Conservation (phyloP, 2,888 invertebrate genomes). For the Nomada fucata region DNA sequence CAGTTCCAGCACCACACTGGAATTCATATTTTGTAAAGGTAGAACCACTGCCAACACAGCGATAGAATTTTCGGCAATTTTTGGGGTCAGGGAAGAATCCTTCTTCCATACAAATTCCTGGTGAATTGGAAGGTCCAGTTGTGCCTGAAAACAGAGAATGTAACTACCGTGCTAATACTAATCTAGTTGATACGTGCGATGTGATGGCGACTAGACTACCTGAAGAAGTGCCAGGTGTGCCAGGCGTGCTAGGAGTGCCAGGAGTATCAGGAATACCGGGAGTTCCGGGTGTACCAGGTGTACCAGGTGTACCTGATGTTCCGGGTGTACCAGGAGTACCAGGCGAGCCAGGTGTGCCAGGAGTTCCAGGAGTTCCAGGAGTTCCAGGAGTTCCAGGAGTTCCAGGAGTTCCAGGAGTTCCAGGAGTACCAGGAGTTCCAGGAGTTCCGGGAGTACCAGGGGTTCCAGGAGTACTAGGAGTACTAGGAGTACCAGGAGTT, state of each 20-base stretch:
- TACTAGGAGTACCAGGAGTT: constrained; percentile 46
- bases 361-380: constrained; percentile 55
- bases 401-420: constrained; percentile 73
- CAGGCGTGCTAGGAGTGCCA: constrained; percentile 42
- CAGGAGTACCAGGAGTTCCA: constrained; percentile 62
- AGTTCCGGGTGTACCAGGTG: neutral
- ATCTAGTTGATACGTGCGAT: constrained; percentile 15
- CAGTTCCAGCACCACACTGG: constrained; percentile 88
- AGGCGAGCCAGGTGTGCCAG: constrained; percentile 59
- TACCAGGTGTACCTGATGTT: constrained; percentile 1
- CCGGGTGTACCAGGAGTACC: constrained; percentile 43
- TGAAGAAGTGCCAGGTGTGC: constrained; percentile 53
- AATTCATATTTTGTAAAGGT: constrained; percentile 86
- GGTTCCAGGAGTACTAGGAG: constrained; percentile 67
- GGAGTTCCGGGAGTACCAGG: constrained; percentile 48
- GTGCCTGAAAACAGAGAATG: constrained; percentile 20
- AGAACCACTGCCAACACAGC: constrained; percentile 89
- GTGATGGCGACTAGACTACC: neutral
- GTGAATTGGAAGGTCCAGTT: neutral
- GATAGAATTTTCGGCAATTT: constrained; percentile 90
- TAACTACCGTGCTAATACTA: neutral
- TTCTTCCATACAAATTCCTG: constrained; percentile 85
- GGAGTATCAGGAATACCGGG: neutral
- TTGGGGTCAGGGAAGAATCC: constrained; percentile 89
- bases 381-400: constrained; percentile 53